Evolutionary conservation across 2,797 vertebrate species (phyloP).

Genomic region (Pseudochromis fuscus): DNA sequence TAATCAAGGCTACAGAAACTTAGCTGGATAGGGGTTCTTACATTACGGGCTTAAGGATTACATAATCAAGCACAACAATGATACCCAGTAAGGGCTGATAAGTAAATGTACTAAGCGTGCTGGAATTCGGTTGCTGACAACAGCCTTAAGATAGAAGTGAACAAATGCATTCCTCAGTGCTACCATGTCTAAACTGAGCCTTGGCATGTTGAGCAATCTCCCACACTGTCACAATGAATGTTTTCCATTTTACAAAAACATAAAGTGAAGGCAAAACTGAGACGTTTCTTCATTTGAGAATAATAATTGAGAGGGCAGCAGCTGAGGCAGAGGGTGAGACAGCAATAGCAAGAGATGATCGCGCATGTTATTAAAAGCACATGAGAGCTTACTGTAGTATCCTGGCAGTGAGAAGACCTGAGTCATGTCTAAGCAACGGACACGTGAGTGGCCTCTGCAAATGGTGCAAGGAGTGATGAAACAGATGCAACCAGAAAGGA

Average conservation of each 20-base stretch:
- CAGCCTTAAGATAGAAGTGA: conserved; percentile 54
- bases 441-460: no score
- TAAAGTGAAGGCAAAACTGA: neutral
- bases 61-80: conserved; percentile 63
- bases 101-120: conserved; percentile 49
- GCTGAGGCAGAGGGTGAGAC: conserved; percentile 12
- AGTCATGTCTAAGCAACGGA: conserved; percentile 39
- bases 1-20: conserved; percentile 27
- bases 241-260: neutral
- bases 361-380: conserved; percentile 56
- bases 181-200: conserved; percentile 34
- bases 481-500: neutral
- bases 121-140: conserved; percentile 59
- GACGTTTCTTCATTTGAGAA: conserved; percentile 1
- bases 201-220: conserved; percentile 33
- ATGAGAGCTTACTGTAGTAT: conserved; percentile 22
- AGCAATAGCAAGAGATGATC: conserved; percentile 27
- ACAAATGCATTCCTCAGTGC: conserved; percentile 53
- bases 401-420: conserved; percentile 24
- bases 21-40: conserved; percentile 8
- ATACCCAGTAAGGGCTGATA: conserved; percentile 59
- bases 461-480: neutral
- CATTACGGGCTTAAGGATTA: conserved; percentile 49
- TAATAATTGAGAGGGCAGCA: conserved; percentile 2
- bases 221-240: conserved; percentile 27